These are phyloP conservation scores for Pseudotriccus pelzelni DNA, from an alignment of 2,797 vertebrate species.

Conservation along the genomic window DNA sequence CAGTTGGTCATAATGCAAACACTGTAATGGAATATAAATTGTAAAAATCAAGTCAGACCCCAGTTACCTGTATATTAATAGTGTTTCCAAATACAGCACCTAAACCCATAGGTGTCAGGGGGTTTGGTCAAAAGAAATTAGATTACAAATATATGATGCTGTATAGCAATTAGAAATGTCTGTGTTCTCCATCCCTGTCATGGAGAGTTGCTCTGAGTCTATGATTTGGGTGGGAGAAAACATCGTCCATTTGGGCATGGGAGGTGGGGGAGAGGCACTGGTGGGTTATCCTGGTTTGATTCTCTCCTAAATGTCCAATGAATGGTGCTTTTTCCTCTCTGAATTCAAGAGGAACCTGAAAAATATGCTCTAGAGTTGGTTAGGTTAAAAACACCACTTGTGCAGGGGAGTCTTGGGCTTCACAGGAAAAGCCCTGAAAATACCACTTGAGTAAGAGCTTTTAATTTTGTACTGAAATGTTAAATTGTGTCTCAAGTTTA, in stretches of 20 bases:
- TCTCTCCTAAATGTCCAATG: neutral
- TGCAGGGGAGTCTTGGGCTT: neutral
- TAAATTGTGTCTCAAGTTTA: neutral
- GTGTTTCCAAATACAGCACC: neutral
- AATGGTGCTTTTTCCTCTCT: neutral
- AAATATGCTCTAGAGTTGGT: neutral
- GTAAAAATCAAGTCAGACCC: neutral
- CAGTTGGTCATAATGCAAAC: neutral
- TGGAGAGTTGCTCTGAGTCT: neutral
- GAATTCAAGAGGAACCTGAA: neutral
- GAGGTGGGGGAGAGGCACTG: neutral
- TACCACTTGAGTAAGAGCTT: neutral
- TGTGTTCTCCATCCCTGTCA: neutral
- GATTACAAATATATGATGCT: neutral
- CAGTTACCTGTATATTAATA: accelerated
- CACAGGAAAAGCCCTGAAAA: neutral
- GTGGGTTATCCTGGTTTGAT: neutral
- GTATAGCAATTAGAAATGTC: neutral
- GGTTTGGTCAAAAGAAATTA: neutral
- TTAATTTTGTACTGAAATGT: neutral
- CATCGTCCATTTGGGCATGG: neutral
- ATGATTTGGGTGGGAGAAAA: neutral
- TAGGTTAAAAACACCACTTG: neutral
- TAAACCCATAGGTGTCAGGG: neutral
- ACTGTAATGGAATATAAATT: neutral